These are phyloP conservation scores for Micrasema minimum DNA, from an alignment of 1,140 invertebrate genomes.

Conservation along the genomic window DNA sequence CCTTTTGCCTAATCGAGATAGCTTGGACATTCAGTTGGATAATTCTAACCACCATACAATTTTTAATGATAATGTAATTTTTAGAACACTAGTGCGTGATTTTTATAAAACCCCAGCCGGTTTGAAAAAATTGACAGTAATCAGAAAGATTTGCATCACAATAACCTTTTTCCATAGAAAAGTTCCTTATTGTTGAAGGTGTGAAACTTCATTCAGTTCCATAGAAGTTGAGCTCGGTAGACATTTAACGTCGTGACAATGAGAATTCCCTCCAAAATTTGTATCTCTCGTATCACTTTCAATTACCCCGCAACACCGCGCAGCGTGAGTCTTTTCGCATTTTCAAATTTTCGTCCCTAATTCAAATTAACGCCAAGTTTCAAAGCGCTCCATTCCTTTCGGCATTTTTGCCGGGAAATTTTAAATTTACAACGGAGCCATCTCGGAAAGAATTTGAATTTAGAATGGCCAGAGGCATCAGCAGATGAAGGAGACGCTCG, in stretches of 20 bases:
- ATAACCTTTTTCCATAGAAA: constrained; percentile 5
- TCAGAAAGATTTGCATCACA: background rate
- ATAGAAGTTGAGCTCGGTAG: constrained; percentile 8
- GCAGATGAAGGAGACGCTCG: background rate
- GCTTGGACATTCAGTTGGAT: no score
- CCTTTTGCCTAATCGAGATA: background rate
- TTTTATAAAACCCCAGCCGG: no score
- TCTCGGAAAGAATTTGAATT: constrained; percentile 50
- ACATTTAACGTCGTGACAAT: constrained; percentile 25
- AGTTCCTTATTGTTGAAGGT: background rate
- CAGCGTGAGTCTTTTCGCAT: constrained; percentile 32
- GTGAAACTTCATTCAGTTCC: constrained; percentile 11
- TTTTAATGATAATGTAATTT: no score
- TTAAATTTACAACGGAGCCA: constrained; percentile 48
- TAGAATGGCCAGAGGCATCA: constrained; percentile 39
- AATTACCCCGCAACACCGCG: constrained; percentile 28
- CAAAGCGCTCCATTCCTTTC: constrained; percentile 30
- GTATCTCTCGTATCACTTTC: constrained; percentile 34
- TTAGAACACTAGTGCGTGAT: no score
- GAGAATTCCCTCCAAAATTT: constrained; percentile 26
- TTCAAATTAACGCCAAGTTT: constrained; percentile 39
- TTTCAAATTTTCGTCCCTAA: constrained; percentile 36
- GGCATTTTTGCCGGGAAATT: constrained; percentile 42
- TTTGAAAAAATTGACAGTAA: no score
- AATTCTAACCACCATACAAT: no score